A percentile compares a stretch with the other conserved stretches of the same genome.
phyloP scores from a whole-genome alignment of 2,113 vertebrate species.

The Brachypodius melanocephalos region DNA sequence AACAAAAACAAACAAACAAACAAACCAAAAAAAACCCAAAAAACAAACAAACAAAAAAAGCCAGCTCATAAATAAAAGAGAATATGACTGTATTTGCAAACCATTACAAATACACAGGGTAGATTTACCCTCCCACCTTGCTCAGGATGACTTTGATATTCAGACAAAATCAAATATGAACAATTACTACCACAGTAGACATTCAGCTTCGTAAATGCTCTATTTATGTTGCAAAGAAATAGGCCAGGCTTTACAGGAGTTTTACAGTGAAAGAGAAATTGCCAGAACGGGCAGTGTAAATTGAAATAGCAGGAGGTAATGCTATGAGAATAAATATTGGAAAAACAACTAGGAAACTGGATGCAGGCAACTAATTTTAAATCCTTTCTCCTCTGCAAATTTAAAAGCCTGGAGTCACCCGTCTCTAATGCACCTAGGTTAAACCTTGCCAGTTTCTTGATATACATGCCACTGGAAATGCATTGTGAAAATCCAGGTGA shows the following conservation, averaged over 20 bases:
- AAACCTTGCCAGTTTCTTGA: not conserved
- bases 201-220: not conserved
- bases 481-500: not conserved
- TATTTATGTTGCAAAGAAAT: not conserved
- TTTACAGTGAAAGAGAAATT: not conserved
- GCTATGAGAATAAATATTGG: conserved; percentile 22
- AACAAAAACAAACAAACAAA: too few species aligned
- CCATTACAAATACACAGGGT: not conserved
- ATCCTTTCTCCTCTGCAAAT: not conserved
- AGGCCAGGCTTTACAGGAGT: not conserved
- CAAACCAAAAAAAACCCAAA: not conserved
- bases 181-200: not conserved
- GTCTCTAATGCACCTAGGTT: not conserved
- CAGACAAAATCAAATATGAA: not conserved
- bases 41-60: not conserved
- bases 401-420: not conserved
- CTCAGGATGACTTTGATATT: not conserved
- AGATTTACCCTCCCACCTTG: not conserved
- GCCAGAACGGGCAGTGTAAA: not conserved
- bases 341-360: not conserved
- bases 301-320: conserved; percentile 5
- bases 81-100: not conserved
- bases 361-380: not conserved
- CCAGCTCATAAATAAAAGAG: not conserved
- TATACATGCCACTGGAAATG: not conserved